phyloP scores from a whole-genome alignment of 2,113 vertebrate genomes.

The Jacana jacana region DNA sequence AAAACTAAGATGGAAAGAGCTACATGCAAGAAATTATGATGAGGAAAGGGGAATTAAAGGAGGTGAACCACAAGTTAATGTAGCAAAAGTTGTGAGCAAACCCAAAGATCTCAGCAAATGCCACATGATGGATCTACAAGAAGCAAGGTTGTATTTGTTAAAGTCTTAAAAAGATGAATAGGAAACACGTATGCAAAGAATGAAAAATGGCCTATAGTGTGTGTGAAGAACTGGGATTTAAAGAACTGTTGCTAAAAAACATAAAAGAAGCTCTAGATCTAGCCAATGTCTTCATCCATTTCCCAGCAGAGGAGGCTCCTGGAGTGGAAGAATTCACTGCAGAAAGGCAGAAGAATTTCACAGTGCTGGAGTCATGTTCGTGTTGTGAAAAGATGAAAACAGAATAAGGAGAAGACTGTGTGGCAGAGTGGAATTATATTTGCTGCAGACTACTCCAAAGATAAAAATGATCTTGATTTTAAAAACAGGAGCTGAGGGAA shows the following conservation, averaged over 20 bases:
- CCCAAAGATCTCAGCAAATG: not conserved
- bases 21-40: not conserved
- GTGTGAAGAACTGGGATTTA: not conserved
- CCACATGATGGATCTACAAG: not conserved
- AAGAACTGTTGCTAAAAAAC: not conserved
- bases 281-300: not conserved
- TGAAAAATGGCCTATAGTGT: not conserved
- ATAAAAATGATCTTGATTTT: not conserved
- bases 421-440: not conserved
- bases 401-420: not conserved
- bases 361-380: not conserved
- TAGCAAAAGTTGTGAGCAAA: not conserved
- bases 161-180: not conserved
- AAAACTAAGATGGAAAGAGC: not conserved
- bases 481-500: not conserved
- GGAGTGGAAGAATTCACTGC: not conserved
- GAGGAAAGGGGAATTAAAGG: not conserved
- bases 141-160: not conserved
- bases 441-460: not conserved
- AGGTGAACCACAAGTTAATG: not conserved
- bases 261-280: not conserved
- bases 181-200: not conserved
- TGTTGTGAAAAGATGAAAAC: not conserved
- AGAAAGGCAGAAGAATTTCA: not conserved
- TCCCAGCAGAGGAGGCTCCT: not conserved